Evolutionary conservation across 2,113 vertebrate genomes (phyloP).

Genomic region (Capreolus pygargus): DNA sequence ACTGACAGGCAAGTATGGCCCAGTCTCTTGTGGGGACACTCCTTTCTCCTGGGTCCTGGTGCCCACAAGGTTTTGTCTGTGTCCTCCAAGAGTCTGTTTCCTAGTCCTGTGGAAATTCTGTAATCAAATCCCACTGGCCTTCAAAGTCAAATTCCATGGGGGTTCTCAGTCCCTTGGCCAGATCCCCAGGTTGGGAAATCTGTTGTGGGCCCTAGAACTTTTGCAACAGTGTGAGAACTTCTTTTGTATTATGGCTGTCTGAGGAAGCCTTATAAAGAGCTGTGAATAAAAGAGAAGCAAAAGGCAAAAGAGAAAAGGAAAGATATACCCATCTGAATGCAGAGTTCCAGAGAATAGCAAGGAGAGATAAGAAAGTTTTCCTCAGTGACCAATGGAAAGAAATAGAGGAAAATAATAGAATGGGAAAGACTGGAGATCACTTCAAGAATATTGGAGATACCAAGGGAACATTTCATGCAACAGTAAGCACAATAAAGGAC

Average conservation of each 20-base stretch:
- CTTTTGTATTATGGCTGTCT: background rate
- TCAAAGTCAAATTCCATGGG: background rate
- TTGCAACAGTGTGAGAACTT: background rate
- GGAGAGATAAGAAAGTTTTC: background rate
- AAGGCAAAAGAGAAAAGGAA: background rate
- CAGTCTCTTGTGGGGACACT: background rate
- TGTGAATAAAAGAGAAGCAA: background rate
- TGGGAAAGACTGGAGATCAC: background rate
- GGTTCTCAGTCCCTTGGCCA: background rate
- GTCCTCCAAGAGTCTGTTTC: background rate
- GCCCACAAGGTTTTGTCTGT: background rate
- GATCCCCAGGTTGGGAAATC: background rate
- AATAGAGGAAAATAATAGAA: background rate
- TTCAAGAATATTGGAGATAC: background rate
- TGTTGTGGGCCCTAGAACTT: background rate
- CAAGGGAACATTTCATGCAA: background rate
- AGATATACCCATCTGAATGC: background rate
- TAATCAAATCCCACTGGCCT: background rate
- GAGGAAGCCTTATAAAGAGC: background rate
- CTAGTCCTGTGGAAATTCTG: background rate
- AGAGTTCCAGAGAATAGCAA: background rate
- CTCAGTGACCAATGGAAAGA: background rate
- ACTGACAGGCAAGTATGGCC: background rate
- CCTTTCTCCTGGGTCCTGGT: background rate
- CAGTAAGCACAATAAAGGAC: background rate